phyloP scores from a whole-genome alignment of 64 coral and sea anemone species.

The Montipora cactus region DNA sequence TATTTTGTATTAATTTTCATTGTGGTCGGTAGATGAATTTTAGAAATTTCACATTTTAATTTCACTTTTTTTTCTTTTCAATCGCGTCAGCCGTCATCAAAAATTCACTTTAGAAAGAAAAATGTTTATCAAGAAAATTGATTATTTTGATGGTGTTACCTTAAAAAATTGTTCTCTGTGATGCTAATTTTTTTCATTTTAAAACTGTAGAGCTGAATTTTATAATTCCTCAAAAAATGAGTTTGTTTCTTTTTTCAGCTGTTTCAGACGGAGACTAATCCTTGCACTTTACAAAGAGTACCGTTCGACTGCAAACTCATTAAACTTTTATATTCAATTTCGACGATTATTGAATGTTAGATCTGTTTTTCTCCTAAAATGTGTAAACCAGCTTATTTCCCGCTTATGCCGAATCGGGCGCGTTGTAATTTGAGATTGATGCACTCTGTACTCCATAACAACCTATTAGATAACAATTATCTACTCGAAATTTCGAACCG shows the following conservation, averaged over 20 bases:
- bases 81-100: too few relatives aligned
- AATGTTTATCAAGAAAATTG: too few relatives aligned
- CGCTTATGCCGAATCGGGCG: not conserved
- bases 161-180: too few relatives aligned
- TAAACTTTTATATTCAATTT: slow-evolving; percentile 13
- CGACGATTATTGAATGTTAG: slow-evolving; percentile 15
- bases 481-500: not conserved
- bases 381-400: not conserved
- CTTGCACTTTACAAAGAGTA: not conserved
- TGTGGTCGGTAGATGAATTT: too few relatives aligned
- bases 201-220: too few relatives aligned
- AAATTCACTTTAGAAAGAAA: too few relatives aligned
- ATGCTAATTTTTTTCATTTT: too few relatives aligned
- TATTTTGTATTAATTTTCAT: too few relatives aligned
- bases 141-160: too few relatives aligned
- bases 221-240: not conserved
- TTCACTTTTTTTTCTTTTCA: too few relatives aligned
- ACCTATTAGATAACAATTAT: slow-evolving; percentile 27
- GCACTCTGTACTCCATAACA: not conserved
- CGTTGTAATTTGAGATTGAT: not conserved
- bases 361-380: not conserved
- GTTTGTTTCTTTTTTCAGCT: not conserved
- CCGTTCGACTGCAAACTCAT: not conserved
- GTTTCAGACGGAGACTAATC: not conserved
- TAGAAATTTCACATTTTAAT: too few relatives aligned